Evolutionary conservation across 1,140 invertebrate species (phyloP).

Genomic region (Scaptomyza hsui): DNA sequence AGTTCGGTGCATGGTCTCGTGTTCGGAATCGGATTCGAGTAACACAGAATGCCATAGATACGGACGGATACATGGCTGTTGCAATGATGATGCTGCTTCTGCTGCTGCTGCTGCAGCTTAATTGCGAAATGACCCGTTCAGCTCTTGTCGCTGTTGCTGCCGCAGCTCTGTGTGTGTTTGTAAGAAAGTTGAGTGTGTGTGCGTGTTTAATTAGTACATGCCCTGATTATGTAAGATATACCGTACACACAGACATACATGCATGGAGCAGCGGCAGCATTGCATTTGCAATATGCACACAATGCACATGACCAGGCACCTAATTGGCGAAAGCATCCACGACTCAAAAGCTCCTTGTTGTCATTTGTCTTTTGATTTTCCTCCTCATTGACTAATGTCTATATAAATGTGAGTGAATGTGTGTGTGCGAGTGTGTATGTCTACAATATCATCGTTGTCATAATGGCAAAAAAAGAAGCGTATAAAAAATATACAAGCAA

Average conservation of each 20-base stretch:
- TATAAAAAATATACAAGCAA: background rate
- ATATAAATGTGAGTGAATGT: conserved; percentile 6
- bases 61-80: conserved; percentile 27
- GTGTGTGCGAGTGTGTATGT: background rate
- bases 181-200: conserved; percentile 20
- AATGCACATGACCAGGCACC: conserved; percentile 64
- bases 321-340: conserved; percentile 62
- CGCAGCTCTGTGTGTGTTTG: background rate
- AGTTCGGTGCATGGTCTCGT: conserved; percentile 1
- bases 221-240: conserved; percentile 61
- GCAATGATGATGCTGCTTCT: conserved; percentile 31
- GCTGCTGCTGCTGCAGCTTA: conserved; percentile 60
- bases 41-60: conserved; percentile 37
- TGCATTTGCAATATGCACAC: conserved; percentile 46
- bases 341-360: conserved; percentile 37
- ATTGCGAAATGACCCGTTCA: conserved; percentile 76
- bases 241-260: conserved; percentile 7
- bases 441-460: conserved; percentile 30
- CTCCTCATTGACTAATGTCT: conserved; percentile 67
- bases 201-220: conserved; percentile 70
- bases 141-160: conserved; percentile 20
- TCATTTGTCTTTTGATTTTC: conserved; percentile 72
- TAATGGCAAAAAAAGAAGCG: conserved; percentile 30
- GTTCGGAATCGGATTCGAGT: conserved; percentile 2
- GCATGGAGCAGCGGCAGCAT: background rate